Base-by-base conservation (phyloP, 1,140 invertebrate genomes). In the Tetragonula clypearis region DNA sequence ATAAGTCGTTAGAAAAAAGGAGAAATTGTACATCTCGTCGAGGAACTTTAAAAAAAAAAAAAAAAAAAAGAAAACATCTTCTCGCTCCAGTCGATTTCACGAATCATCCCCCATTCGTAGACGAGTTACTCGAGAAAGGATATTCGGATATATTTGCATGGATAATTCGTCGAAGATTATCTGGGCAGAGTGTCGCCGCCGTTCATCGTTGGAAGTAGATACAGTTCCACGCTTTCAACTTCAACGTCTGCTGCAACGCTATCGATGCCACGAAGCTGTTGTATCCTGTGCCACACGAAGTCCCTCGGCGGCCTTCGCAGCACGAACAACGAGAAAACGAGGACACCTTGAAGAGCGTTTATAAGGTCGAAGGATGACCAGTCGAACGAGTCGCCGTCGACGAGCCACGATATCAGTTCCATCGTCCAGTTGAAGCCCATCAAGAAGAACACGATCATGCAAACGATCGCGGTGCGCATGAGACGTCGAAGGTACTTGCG, bases 361-460 rank as follows among this genome's bases (percentile, higher is more conserved):
- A 96, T 77, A 1, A 96, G 80, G 69, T 96, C 96, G 41, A 95
- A 95, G 0, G 95, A 91, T 2, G 95, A 93, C 95, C 96, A 96
- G 15, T 95, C 90, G 8, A 94, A 86, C 0, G 93, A 89, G 58
- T 95, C 88, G 15, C 93, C 93, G 23, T 93, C 93, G 8, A 93
- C 89, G 56, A 87, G 92, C 95, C 95, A 96, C 0, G 95, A 96
- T 17, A 96, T 91, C 21, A 96, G 87, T 78, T 96, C 96, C 87
- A 96, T 94, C 0, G 92, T 88, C 96, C 96, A 96, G 72, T 95
- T 96, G 17, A 96, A 92, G 0, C 95, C 95, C 96, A 96, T 96
- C 6, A 96, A 86, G 19, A 95, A 92, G 86, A 96, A 96, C 0
- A 96, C 91, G 15, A 94, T 93, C 35, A 96, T 82, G 72, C 94